Percentiles rank a stretch among this genome's conserved stretches.
These are phyloP conservation scores for Tupaia tana DNA, from an alignment of 2,113 vertebrate genomes.

Conservation along the genomic window DNA sequence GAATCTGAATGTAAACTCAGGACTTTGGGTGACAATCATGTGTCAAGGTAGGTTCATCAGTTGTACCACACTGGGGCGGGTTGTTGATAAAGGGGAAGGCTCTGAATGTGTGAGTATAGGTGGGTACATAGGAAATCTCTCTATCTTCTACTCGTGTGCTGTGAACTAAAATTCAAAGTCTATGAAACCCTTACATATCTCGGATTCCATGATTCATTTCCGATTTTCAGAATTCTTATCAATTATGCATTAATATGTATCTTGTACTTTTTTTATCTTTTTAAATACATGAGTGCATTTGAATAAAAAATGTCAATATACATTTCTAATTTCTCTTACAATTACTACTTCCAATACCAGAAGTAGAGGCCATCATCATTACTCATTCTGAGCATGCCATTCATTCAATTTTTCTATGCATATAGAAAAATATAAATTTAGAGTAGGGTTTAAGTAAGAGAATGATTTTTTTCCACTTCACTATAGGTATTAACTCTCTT, in stretches of 20 bases:
- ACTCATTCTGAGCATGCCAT: constrained; percentile 1
- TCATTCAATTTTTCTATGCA: neutral
- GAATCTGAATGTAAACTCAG: neutral
- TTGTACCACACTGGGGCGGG: neutral
- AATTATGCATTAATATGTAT: neutral
- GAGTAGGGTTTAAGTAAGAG: neutral
- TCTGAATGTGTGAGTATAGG: no score
- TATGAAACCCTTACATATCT: neutral
- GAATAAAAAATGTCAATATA: neutral
- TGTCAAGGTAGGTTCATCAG: neutral
- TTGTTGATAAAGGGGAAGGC: neutral
- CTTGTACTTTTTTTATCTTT: neutral
- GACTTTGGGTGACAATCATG: neutral
- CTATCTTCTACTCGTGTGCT: neutral
- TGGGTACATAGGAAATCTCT: neutral
- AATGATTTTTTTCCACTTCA: neutral
- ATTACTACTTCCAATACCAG: neutral
- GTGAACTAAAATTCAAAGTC: neutral
- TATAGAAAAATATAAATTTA: neutral
- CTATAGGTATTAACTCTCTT: neutral
- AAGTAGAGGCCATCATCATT: neutral
- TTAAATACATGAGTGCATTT: neutral
- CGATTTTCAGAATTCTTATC: constrained; percentile 18
- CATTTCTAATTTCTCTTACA: constrained; percentile 17
- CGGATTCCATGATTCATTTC: neutral